A percentile compares a stretch with the other conserved stretches of the same genome.
These are phyloP conservation scores for Drosophila histrio DNA, from an alignment of 2,888 invertebrate species.

Conservation along the genomic window DNA sequence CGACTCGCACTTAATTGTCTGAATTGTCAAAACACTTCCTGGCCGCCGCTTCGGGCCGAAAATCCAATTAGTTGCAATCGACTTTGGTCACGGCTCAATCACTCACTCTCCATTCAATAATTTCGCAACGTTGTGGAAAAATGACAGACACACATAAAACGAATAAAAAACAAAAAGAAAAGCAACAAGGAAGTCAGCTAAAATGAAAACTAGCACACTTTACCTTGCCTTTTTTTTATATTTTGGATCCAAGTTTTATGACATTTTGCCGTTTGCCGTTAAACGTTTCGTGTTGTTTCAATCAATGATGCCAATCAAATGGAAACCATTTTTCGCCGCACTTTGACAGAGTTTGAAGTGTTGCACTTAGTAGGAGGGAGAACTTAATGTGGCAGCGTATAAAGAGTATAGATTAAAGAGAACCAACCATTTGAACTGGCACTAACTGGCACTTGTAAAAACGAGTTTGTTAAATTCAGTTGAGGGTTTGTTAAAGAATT, in stretches of 20 bases:
- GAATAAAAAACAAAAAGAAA: not conserved
- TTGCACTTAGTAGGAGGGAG: constrained; percentile 1
- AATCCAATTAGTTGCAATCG: constrained; percentile 71
- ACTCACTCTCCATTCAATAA: constrained; percentile 54
- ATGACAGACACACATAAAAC: not conserved
- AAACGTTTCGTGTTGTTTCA: constrained; percentile 79
- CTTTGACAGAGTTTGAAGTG: constrained; percentile 47
- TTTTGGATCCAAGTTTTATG: constrained; percentile 56
- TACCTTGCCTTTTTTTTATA: constrained; percentile 38
- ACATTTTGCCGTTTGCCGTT: constrained; percentile 65
- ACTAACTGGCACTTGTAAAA: constrained; percentile 11
- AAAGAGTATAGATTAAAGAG: constrained; percentile 9
- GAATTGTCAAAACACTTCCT: constrained; percentile 78
- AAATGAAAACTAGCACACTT: constrained; percentile 62
- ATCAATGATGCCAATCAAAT: constrained; percentile 82
- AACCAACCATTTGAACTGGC: not conserved
- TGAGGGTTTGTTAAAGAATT: not conserved
- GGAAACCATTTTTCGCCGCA: constrained; percentile 64
- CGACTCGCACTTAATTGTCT: constrained; percentile 67
- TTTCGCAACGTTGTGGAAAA: constrained; percentile 46
- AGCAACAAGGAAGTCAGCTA: constrained; percentile 31
- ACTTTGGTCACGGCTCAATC: constrained; percentile 62
- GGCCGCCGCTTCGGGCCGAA: constrained; percentile 45
- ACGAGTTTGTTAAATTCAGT: constrained; percentile 17
- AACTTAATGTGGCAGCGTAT: not conserved